Evolutionary conservation across 2,888 invertebrate genomes (phyloP).

Genomic region (Drosophila mimica): DNA sequence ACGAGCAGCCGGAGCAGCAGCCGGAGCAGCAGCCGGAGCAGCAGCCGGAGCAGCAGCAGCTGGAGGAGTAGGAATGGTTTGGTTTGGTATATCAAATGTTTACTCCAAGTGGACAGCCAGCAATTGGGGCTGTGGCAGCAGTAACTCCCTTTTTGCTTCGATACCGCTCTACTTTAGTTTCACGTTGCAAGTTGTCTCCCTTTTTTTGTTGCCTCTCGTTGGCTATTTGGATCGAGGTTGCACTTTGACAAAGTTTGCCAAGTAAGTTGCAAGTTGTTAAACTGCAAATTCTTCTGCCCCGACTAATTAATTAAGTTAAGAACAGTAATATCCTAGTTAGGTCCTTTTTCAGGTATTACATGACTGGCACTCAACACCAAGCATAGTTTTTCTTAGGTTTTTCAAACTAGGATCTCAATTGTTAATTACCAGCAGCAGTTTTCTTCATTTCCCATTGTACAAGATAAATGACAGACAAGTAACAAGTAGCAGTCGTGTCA

Average conservation of each 20-base stretch:
- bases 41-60: not conserved
- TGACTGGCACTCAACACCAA: conserved; percentile 3
- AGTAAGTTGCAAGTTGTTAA: conserved; percentile 48
- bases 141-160: conserved; percentile 9
- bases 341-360: conserved; percentile 28
- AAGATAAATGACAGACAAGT: not conserved
- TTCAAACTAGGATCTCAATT: not conserved
- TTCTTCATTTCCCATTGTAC: not conserved
- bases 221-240: conserved; percentile 14
- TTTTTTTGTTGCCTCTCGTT: not conserved
- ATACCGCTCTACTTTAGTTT: not conserved
- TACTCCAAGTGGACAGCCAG: conserved; percentile 29
- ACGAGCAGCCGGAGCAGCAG: conserved; percentile 3
- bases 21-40: not conserved
- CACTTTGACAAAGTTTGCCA: conserved; percentile 52
- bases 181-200: conserved; percentile 28
- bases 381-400: not conserved
- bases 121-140: conserved; percentile 25
- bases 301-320: conserved; percentile 61
- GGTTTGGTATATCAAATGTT: conserved; percentile 52
- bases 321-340: conserved; percentile 47
- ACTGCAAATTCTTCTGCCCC: conserved; percentile 45
- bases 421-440: not conserved
- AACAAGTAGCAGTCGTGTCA: not conserved
- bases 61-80: not conserved